Percentiles rank a stretch among this genome's conserved stretches.
Conservation (phyloP, 92 coral and sea anemone genomes). For the Parazoanthus swiftii region DNA sequence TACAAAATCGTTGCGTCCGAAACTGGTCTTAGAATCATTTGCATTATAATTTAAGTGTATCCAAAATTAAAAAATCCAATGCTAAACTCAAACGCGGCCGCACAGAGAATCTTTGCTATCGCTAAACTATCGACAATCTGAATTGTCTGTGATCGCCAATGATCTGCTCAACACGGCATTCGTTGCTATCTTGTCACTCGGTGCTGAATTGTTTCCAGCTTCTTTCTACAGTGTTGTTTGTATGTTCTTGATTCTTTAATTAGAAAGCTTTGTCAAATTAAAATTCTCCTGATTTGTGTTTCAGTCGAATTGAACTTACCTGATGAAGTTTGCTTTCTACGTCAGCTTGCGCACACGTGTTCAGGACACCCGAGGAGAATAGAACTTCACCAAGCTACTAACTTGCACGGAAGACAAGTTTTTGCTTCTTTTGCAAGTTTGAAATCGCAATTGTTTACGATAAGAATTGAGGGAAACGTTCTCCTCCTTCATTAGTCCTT, state of each 20-base stretch:
- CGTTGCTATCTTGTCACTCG: not conserved
- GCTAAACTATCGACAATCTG: not conserved
- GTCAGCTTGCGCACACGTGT: not conserved
- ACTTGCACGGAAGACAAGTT: not conserved
- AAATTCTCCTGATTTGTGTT: not conserved
- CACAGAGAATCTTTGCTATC: not conserved
- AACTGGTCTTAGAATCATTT: not conserved
- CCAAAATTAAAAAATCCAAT: too few relatives aligned
- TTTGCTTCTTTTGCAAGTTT: conserved; percentile 4
- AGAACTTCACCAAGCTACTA: not conserved
- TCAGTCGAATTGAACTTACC: not conserved
- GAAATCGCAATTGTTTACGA: not conserved
- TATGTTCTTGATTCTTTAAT: not conserved
- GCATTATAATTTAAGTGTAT: too few relatives aligned
- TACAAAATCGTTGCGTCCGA: not conserved
- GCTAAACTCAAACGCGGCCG: too few relatives aligned
- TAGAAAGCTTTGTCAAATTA: not conserved
- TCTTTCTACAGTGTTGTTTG: not conserved
- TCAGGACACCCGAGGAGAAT: not conserved
- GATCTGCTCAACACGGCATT: not conserved
- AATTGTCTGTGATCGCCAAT: not conserved
- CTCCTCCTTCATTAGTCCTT: conserved; percentile 19
- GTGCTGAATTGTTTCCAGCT: not conserved
- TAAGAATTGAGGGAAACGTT: not conserved
- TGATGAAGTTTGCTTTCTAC: not conserved